These are phyloP conservation scores for Pristionchus maxplancki DNA, from an alignment of 2,888 invertebrate genomes.

Conservation along the genomic window DNA sequence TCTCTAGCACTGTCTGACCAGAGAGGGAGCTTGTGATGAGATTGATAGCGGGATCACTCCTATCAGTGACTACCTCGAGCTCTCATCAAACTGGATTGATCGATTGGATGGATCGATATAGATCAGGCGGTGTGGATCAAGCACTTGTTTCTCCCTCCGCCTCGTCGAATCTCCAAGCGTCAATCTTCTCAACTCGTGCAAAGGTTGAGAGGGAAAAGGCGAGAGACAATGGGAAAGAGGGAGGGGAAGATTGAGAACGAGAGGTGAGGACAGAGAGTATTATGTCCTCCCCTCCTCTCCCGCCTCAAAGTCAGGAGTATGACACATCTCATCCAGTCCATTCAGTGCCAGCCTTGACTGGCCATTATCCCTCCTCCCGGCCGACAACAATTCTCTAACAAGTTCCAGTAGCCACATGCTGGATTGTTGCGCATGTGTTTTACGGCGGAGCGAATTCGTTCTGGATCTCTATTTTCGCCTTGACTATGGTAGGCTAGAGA, in stretches of 20 bases:
- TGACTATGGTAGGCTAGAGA: background rate
- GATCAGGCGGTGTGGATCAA: background rate
- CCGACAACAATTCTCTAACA: background rate
- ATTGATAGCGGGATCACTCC: background rate
- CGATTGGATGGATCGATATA: background rate
- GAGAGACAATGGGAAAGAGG: background rate
- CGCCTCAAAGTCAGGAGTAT: background rate
- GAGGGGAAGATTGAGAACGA: background rate
- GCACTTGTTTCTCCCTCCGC: background rate
- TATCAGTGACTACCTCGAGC: background rate
- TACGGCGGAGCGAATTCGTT: background rate
- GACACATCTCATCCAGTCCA: background rate
- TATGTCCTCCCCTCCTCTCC: background rate
- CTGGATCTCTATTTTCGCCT: too few relatives aligned
- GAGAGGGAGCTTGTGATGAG: background rate
- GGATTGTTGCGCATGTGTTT: conserved; percentile 5
- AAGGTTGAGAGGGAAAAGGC: conserved; percentile 12
- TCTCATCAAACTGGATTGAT: conserved; percentile 19
- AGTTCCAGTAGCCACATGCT: background rate
- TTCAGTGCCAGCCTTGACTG: background rate
- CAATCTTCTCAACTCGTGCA: conserved; percentile 42
- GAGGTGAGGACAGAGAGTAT: conserved; percentile 37
- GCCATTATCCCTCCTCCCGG: background rate
- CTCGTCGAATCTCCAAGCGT: conserved; percentile 1
- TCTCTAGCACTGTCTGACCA: background rate